phyloP scores from a whole-genome alignment of 2,888 invertebrate species.

The Macaria notata region DNA sequence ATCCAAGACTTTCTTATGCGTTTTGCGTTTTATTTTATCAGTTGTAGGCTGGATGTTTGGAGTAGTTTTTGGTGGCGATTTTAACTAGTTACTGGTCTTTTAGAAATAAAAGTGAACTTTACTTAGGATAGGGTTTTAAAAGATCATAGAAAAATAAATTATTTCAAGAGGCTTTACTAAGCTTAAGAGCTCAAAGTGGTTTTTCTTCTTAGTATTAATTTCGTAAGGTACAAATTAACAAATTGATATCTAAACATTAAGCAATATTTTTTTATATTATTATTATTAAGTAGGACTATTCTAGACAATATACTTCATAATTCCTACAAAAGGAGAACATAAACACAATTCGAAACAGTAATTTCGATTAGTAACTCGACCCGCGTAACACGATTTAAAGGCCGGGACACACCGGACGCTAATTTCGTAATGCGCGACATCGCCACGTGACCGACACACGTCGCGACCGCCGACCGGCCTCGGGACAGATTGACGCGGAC shows the following conservation, averaged over 20 bases:
- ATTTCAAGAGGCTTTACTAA: too few species aligned
- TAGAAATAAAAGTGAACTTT: too few species aligned
- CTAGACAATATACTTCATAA: too few species aligned
- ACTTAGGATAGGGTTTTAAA: too few species aligned
- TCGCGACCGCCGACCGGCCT: constrained; percentile 51
- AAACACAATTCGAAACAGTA: constrained; percentile 12
- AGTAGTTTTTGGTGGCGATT: constrained; percentile 31
- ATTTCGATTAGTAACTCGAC: constrained; percentile 54
- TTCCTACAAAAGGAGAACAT: too few species aligned
- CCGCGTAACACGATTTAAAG: constrained; percentile 63
- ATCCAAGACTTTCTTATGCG: constrained; percentile 77
- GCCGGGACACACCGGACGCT: constrained; percentile 63
- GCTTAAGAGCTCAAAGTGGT: too few species aligned
- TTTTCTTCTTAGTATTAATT: too few species aligned
- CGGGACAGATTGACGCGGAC: constrained; percentile 67
- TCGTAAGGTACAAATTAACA: too few species aligned
- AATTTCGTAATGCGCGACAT: constrained; percentile 74
- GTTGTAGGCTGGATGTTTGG: constrained; percentile 41
- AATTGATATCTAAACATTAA: too few species aligned
- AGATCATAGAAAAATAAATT: too few species aligned
- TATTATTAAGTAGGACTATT: too few species aligned
- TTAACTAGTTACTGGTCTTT: constrained; percentile 7
- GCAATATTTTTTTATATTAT: too few species aligned
- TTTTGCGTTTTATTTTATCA: constrained; percentile 74
- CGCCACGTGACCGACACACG: constrained; percentile 62